Evolutionary conservation across 1,140 invertebrate species (phyloP).

Genomic region (Rhagoletis pomonella): DNA sequence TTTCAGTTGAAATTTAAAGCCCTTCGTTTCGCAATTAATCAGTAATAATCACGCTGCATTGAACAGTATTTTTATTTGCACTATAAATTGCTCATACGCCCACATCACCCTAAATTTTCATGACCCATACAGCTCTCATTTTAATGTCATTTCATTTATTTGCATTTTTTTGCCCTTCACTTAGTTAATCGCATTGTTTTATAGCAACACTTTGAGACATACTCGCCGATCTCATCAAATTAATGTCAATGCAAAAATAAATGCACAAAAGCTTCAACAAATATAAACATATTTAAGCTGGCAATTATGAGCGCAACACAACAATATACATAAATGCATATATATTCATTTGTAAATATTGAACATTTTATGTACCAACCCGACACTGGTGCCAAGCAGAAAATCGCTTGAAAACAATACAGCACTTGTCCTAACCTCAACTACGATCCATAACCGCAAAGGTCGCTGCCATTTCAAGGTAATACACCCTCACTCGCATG

Average conservation of each 20-base stretch:
- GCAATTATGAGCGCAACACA: constrained; percentile 38
- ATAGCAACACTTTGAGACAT: background rate
- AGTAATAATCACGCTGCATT: background rate
- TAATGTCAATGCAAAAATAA: background rate
- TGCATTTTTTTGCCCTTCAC: background rate
- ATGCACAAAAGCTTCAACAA: background rate
- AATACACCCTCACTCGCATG: background rate
- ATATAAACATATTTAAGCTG: constrained; percentile 37
- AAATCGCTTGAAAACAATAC: background rate
- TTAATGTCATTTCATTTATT: background rate
- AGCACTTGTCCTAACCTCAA: background rate
- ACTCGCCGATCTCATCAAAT: background rate
- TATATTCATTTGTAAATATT: background rate
- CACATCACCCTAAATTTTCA: background rate
- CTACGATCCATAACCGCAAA: background rate
- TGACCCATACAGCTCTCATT: background rate
- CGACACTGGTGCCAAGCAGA: background rate
- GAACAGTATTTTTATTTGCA: background rate
- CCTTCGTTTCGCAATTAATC: background rate
- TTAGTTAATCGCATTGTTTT: background rate
- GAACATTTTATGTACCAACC: background rate
- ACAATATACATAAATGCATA: background rate
- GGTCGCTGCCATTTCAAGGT: background rate
- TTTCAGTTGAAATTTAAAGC: too few species aligned
- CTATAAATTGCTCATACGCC: background rate